These are phyloP conservation scores for Vulpes ferrilata DNA, from an alignment of 2,113 vertebrate species.

Conservation along the genomic window DNA sequence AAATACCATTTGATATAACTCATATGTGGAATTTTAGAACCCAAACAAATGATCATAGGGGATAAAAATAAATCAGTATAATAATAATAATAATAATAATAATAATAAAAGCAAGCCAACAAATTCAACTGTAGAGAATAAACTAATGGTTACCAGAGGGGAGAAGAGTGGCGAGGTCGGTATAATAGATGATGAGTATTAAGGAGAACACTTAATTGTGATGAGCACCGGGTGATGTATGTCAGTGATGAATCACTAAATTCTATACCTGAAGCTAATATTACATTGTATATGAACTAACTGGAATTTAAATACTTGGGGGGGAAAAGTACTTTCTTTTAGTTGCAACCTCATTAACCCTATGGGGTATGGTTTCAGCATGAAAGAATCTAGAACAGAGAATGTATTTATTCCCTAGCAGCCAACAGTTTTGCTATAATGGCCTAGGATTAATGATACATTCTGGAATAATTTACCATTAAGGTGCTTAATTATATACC, in stretches of 20 bases:
- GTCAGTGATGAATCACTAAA: neutral
- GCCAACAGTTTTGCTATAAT: neutral
- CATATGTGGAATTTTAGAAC: neutral
- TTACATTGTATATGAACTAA: neutral
- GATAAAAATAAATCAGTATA: neutral
- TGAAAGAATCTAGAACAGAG: neutral
- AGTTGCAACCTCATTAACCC: neutral
- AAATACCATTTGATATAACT: neutral
- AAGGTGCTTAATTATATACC: constrained; percentile 1
- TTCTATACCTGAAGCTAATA: neutral
- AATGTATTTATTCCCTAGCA: neutral
- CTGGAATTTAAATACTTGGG: neutral
- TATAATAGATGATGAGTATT: neutral
- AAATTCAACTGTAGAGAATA: neutral
- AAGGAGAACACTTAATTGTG: neutral
- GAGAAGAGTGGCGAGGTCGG: too few species aligned
- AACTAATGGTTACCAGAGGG: neutral
- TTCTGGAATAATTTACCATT: neutral
- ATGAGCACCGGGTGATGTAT: neutral
- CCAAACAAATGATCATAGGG: neutral
- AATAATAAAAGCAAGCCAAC: neutral
- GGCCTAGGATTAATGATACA: neutral
- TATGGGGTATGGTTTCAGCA: neutral
- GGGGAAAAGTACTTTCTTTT: neutral
- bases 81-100: too few species aligned